Conservation (phyloP, 2,113 vertebrate genomes). For the Empidonax traillii region DNA sequence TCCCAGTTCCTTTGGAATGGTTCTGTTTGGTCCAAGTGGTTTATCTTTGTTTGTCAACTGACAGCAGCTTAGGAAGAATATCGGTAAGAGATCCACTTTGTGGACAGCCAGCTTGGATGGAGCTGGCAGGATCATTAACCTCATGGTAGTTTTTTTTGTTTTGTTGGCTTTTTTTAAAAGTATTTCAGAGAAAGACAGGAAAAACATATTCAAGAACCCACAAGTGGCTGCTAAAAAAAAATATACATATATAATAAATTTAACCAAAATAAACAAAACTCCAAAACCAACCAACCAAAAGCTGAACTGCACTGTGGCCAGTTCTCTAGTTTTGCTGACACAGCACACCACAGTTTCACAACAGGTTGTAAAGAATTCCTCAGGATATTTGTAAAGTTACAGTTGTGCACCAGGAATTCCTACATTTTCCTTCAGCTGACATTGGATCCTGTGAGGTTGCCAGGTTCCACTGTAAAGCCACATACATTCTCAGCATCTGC, state of each 20-base stretch:
- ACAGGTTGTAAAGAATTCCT: slow-evolving; percentile 17
- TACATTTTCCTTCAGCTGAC: neutral
- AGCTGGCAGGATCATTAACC: neutral
- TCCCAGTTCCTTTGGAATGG: slow-evolving; percentile 27
- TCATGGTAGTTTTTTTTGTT: neutral
- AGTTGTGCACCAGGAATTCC: neutral
- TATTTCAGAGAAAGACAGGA: slow-evolving; percentile 18
- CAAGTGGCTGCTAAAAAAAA: neutral
- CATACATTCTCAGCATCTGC: neutral
- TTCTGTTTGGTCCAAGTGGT: slow-evolving; percentile 46
- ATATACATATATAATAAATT: too few species aligned
- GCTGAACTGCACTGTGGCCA: neutral
- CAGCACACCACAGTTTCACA: neutral
- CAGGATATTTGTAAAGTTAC: neutral
- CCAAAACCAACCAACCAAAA: neutral
- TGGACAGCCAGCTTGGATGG: slow-evolving; percentile 24
- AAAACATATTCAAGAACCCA: neutral
- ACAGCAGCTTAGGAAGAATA: slow-evolving; percentile 19
- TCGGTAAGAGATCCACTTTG: neutral
- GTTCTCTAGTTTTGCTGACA: slow-evolving; percentile 6
- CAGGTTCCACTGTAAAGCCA: neutral
- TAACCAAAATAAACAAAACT: neutral
- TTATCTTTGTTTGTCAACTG: neutral
- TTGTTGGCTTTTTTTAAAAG: neutral
- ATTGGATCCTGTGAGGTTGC: neutral